phyloP scores from a whole-genome alignment of 2,888 invertebrate species.

The Oscheius sp. region DNA sequence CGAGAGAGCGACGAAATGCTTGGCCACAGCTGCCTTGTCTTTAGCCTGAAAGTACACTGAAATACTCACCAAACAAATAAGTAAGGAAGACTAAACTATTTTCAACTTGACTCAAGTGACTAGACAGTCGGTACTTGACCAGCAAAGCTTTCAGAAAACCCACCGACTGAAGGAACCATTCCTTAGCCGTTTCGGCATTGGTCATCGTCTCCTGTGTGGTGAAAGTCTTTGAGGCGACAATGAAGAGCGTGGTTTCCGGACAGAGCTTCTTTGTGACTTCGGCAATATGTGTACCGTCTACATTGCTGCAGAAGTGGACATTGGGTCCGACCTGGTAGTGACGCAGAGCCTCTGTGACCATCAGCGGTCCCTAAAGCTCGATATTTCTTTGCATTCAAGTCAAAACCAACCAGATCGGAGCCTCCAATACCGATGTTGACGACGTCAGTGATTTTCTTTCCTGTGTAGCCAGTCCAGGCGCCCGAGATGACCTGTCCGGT shows the following conservation, averaged over 20 bases:
- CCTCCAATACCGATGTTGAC: conserved; percentile 99
- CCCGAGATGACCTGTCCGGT: conserved; percentile 79
- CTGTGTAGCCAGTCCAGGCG: conserved; percentile 84
- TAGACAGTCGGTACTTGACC: no score
- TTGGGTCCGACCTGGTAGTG: conserved; percentile 86
- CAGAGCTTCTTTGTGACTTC: conserved; percentile 87
- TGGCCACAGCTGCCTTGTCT: conserved; percentile 80
- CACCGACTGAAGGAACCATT: conserved; percentile 88
- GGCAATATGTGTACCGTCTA: conserved; percentile 97
- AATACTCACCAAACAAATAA: no score
- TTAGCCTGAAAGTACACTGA: conserved; percentile 40
- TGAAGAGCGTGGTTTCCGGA: conserved; percentile 94
- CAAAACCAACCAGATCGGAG: conserved; percentile 84
- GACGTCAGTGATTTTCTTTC: conserved; percentile 93
- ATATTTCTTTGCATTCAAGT: not conserved
- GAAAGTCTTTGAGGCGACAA: conserved; percentile 98
- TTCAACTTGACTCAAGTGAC: no score
- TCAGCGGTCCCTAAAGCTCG: conserved; percentile 85
- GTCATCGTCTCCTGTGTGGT: conserved; percentile 98
- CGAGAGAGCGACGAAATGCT: conserved; percentile 97
- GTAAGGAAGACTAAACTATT: no score
- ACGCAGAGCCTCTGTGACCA: conserved; percentile 98
- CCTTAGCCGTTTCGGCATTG: conserved; percentile 96
- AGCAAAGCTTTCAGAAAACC: conserved; percentile 70
- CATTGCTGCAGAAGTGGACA: conserved; percentile 96